phyloP scores from a whole-genome alignment of 53 echinoderm and acorn worm species.

The Paelopatides confundens region DNA sequence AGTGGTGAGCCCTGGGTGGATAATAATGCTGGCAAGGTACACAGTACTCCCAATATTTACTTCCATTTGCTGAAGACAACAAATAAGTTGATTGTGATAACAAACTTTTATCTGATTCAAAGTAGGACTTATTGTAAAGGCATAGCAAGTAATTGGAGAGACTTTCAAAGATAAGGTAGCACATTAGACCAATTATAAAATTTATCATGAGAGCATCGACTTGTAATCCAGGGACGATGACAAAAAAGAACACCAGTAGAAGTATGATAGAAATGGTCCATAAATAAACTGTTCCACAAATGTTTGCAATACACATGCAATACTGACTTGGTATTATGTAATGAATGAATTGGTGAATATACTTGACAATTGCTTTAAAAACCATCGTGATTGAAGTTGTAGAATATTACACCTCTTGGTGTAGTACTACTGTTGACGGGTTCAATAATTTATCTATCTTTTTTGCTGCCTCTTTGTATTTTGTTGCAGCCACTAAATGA shows the following conservation, averaged over 20 bases:
- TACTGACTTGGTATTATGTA: constrained; percentile 43
- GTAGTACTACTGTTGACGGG: not conserved
- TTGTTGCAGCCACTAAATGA: no score
- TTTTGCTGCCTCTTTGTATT: no score
- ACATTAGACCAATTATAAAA: constrained; percentile 50
- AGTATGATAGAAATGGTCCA: constrained; percentile 59
- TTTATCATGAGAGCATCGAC: constrained; percentile 16
- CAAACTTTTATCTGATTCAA: constrained; percentile 21
- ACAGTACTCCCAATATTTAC: constrained; percentile 90
- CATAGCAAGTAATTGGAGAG: constrained; percentile 75
- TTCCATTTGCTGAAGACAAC: constrained; percentile 50
- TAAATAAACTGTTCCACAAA: constrained; percentile 71
- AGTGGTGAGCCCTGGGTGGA: constrained; percentile 88
- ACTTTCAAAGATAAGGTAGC: constrained; percentile 55
- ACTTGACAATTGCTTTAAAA: not conserved
- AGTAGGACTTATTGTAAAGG: constrained; percentile 57
- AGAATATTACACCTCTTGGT: not conserved
- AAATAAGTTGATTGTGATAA: not conserved
- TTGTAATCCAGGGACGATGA: constrained; percentile 61
- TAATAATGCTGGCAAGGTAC: constrained; percentile 90
- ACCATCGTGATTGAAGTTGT: constrained; percentile 13
- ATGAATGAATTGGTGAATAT: not conserved
- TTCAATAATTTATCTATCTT: not conserved
- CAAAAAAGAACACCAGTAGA: constrained; percentile 12
- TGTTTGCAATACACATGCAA: constrained; percentile 61